Conservation (phyloP, 1,140 invertebrate genomes). For the Heliconius nattereri region DNA sequence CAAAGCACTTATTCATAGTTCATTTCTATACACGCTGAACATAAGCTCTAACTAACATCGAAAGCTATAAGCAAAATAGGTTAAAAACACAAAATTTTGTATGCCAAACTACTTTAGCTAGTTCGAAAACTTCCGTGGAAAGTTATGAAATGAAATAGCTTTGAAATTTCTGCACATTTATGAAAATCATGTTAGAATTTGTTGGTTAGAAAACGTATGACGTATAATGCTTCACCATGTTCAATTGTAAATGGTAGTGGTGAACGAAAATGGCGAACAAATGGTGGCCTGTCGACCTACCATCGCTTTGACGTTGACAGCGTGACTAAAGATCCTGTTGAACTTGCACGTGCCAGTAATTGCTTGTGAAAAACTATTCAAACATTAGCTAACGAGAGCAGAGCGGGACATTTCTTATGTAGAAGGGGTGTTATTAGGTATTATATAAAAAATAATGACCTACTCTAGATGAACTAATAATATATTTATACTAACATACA, state of each 20-base stretch:
- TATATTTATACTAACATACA: no score
- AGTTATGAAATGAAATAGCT: constrained; percentile 9
- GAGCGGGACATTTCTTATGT: background rate
- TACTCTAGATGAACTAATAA: background rate
- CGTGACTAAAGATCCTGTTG: constrained; percentile 32
- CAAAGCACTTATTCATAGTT: background rate
- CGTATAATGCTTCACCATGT: constrained; percentile 19
- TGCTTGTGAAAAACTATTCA: constrained; percentile 5
- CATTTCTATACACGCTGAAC: background rate
- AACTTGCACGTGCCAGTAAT: constrained; percentile 13
- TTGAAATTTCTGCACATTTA: constrained; percentile 12
- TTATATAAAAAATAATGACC: background rate
- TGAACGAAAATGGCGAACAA: no score
- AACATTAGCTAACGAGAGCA: background rate
- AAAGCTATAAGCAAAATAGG: constrained; percentile 15
- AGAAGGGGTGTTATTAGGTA: background rate
- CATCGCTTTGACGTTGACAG: constrained; percentile 33
- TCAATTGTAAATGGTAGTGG: constrained; percentile 28
- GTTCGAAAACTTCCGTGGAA: background rate
- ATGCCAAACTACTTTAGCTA: background rate
- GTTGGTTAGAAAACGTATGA: constrained; percentile 28
- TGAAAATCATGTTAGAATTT: constrained; percentile 27
- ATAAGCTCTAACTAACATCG: background rate
- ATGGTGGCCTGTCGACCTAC: constrained; percentile 25
- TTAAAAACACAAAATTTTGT: constrained; percentile 8